phyloP scores from a whole-genome alignment of 1,140 invertebrate species.

The Ganaspis sp. region DNA sequence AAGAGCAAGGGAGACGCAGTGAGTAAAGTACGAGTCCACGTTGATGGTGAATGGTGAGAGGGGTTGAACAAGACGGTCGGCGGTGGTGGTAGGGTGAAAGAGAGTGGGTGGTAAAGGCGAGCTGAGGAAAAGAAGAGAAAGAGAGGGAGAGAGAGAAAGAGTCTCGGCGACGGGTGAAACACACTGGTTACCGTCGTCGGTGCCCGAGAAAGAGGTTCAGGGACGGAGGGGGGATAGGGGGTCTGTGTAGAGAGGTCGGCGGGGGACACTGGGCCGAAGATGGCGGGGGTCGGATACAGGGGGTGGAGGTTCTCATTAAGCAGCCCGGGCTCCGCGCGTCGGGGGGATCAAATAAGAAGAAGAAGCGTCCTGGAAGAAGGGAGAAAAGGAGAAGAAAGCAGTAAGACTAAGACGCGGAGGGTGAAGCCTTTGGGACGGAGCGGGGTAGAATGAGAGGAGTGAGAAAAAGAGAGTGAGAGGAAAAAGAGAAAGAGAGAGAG shows the following conservation, averaged over 20 bases:
- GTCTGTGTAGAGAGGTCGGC: not conserved
- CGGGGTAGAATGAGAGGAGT: slow-evolving; percentile 41
- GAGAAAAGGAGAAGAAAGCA: slow-evolving; percentile 68
- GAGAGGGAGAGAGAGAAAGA: slow-evolving; percentile 35
- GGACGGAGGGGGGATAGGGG: slow-evolving; percentile 6
- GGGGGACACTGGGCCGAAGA: slow-evolving; percentile 8
- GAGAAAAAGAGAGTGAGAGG: slow-evolving; percentile 33
- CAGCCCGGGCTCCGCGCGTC: slow-evolving; percentile 72
- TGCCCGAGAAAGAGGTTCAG: slow-evolving; percentile 31
- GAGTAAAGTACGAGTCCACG: slow-evolving; percentile 39
- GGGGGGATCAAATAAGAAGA: slow-evolving; percentile 73
- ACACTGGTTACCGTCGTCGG: slow-evolving; percentile 31
- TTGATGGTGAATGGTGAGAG: slow-evolving; percentile 30
- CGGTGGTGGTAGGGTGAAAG: slow-evolving; percentile 37
- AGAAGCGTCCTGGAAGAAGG: slow-evolving; percentile 61
- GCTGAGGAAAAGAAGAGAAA: slow-evolving; percentile 29
- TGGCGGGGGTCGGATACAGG: slow-evolving; percentile 53
- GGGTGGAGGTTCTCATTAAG: slow-evolving; percentile 75
- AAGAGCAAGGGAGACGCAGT: slow-evolving; percentile 50
- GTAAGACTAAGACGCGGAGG: slow-evolving; percentile 66
- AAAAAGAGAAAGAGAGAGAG: slow-evolving; percentile 34
- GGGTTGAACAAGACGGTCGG: slow-evolving; percentile 7
- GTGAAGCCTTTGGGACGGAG: slow-evolving; percentile 36
- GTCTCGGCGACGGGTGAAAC: slow-evolving; percentile 33
- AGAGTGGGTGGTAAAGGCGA: slow-evolving; percentile 24